Base-by-base conservation (phyloP, 2,797 vertebrate genomes). In the Myotis findleyi region DNA sequence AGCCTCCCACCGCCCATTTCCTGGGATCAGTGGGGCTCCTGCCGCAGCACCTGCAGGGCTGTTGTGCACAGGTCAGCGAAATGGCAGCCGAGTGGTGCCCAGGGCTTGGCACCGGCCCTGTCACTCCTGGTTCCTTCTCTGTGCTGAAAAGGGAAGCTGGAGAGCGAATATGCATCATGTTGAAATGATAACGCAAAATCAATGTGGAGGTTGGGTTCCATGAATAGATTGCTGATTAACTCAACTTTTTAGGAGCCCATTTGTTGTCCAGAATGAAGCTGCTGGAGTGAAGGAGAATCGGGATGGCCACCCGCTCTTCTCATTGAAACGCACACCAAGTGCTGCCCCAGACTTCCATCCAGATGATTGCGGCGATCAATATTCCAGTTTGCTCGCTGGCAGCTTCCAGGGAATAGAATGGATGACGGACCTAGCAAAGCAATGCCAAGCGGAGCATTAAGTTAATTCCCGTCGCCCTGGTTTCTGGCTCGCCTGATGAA, bases 341-440 rank as follows among this genome's bases (percentile, higher is more conserved):
- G 82, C 92, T 14, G 49, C 81, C 79, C 86, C 85, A 51, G 92
- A 68, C 88, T 76, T 77, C 64, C 69, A 20, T 49, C 0, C 38
- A 55, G 96, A 75, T 66, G 87, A 87, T 38, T 55, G 83, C 33
- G 0, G 76, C 2, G 11, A 93, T 96, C 97, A 55, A 11, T 94
- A 89, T 55, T 87, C 83, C 87, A 47, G 91, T 87, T 66, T 87
- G 89, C 84, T 87, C 76, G 80, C 87, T 71, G 95, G 95, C 96
- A 93, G 95, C 93, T 95, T 89, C 89, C 38, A 13, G 89, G 86
- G 88, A 64, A 7, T 47, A 49, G 33, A 27, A 73, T 41, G 94
- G 83, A 41, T 71, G 89, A 18, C 17, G 38, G 96, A 6, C 79
- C 81, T 14, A 23, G 95, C 59, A 53, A 59, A 38, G 73, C 59